Base-by-base conservation (phyloP, 2,888 invertebrate species). In the Caenorhabditis sulstoni region DNA sequence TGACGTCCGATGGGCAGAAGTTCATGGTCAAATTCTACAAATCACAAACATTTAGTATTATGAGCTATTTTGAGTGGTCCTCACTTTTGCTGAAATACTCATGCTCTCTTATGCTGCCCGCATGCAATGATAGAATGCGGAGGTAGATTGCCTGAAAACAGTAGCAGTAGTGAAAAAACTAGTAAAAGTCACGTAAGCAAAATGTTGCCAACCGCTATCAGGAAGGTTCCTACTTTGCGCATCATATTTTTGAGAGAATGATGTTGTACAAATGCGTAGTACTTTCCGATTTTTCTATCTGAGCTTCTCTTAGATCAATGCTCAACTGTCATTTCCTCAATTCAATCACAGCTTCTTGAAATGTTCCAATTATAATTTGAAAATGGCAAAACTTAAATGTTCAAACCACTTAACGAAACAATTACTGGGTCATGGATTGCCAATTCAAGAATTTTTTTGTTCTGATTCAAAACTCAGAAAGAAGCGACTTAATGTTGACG, bases 1-100 rank as follows among this genome's bases (percentile, higher is more conserved):
- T 81, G 81, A 29, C 66, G 50, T 22, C 80, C 80, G 16, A 80
- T 80, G 37, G 79, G 75, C 16, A 75, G 18, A 39, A 64, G 41
- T 22, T 64, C 39, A 11, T 16, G 22, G 29, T 58, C 64, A 22
- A 59, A 71, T 49, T 70, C 76, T 76, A 37, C 50, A 76, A 44
- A 22, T 20, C 18, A 23, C 35, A 14, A 58, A 41, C 1, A 5
- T 16, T 37, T 14, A 47, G 1, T 23, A 29, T 16, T 14, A 39
- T 2, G 11, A 14, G n/a, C 14, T 1, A n/a, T 58, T 39, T 50
- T 2, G 5, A 20, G 29, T n/a, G n/a, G n/a, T n/a, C n/a, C 64
- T 44, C 45, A 77, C 77, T 77, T 66, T 66, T 71, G 11, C 47
- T 77, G 49, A 77, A 66, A 20, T 35, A 77, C 55, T 77, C 77